Conservation (phyloP, 2,888 invertebrate genomes). For the Galerucella nymphaeae region DNA sequence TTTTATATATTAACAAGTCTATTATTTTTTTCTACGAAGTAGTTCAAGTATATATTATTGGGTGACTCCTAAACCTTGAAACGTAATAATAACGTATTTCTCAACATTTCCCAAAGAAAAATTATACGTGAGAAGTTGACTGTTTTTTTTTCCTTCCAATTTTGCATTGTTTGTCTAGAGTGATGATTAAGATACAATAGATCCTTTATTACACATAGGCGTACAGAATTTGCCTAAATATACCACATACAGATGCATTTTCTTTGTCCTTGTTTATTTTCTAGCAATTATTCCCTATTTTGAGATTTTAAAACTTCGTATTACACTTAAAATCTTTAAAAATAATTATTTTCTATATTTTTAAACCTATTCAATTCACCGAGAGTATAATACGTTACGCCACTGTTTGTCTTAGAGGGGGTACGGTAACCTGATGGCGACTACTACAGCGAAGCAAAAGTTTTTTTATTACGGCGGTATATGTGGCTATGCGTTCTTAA, state of each 20-base stretch:
- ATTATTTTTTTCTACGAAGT: conserved; percentile 42
- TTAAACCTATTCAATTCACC: too few relatives aligned
- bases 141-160: conserved; percentile 23
- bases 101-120: conserved; percentile 41
- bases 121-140: conserved; percentile 32
- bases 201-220: conserved; percentile 18
- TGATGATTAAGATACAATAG: conserved; percentile 21
- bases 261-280: too few relatives aligned
- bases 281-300: too few relatives aligned
- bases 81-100: conserved; percentile 48
- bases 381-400: neutral
- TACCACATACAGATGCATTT: too few relatives aligned
- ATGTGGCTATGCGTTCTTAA: conserved; percentile 2
- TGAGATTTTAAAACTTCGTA: too few relatives aligned
- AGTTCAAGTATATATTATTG: conserved; percentile 52
- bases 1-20: conserved; percentile 33
- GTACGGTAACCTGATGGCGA: conserved; percentile 12
- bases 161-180: conserved; percentile 24
- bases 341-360: too few relatives aligned
- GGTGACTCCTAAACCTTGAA: conserved; percentile 44
- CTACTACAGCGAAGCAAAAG: neutral
- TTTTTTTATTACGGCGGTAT: neutral
- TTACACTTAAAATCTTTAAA: too few relatives aligned
- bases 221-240: neutral
- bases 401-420: conserved; percentile 8